These are phyloP conservation scores for Smittia aterrima DNA, from an alignment of 2,888 invertebrate species.

Conservation along the genomic window DNA sequence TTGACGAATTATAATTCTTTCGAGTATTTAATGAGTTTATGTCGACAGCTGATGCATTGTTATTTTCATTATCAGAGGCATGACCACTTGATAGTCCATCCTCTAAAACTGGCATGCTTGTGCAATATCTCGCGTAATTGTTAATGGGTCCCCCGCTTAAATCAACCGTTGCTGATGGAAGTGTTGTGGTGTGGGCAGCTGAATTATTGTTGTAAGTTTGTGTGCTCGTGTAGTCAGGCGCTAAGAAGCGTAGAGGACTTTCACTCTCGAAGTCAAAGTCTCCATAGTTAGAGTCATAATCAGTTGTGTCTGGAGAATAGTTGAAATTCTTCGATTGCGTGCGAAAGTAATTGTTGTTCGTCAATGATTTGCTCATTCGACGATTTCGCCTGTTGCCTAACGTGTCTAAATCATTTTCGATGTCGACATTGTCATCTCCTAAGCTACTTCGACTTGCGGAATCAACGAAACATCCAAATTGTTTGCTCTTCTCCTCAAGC, in stretches of 20 bases:
- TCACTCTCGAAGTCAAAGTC: slow-evolving; percentile 84
- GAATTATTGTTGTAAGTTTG: not conserved
- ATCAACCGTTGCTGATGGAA: slow-evolving; percentile 53
- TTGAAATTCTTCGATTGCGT: slow-evolving; percentile 77
- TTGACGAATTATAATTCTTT: not conserved
- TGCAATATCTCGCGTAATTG: slow-evolving; percentile 66
- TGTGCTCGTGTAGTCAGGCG: not conserved
- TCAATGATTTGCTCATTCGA: not conserved
- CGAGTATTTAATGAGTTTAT: slow-evolving; percentile 1
- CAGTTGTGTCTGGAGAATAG: slow-evolving; percentile 88
- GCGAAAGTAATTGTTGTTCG: slow-evolving; percentile 43
- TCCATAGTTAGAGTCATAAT: slow-evolving; percentile 81
- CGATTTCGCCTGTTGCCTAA: not conserved
- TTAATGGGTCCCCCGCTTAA: slow-evolving; percentile 60
- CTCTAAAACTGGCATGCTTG: slow-evolving; percentile 86
- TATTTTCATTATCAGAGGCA: slow-evolving; percentile 88
- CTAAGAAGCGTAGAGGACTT: slow-evolving; percentile 55
- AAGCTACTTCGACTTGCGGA: slow-evolving; percentile 53
- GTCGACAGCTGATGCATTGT: slow-evolving; percentile 61
- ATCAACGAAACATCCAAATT: slow-evolving; percentile 54
- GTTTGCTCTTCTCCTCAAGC: slow-evolving; percentile 45
- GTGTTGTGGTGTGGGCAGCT: not conserved
- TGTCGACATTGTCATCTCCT: slow-evolving; percentile 50
- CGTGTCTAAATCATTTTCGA: slow-evolving; percentile 50
- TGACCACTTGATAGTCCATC: slow-evolving; percentile 93